Base-by-base conservation (phyloP, 2,888 invertebrate genomes). In the Ichneumoninae sp. region DNA sequence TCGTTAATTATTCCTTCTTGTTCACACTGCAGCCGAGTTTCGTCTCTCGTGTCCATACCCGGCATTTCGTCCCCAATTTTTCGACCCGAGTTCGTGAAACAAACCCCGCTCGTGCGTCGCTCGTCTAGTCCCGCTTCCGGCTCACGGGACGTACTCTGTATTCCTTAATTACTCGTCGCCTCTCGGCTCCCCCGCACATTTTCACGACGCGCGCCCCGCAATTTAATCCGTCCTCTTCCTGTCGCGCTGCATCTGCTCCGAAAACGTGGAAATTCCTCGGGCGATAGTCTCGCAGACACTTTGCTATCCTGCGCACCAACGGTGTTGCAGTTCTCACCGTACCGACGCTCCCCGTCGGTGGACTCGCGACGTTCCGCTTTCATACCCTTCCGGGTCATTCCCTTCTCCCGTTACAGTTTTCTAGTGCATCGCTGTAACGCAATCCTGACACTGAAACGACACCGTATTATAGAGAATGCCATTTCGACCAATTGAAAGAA, bases 321-420 rank as follows among this genome's bases (percentile, higher is more conserved):
- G 10, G 60, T 16, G 30, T 47, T 84, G 80, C 68, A 69, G 77
- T 69, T 68, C 57, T 72, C 22, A 65, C 62, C 72, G 71, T 72
- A 16, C 50, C 50, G 66, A 40, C 47, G 54, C 54, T 68, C 47
- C 50, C 57, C 33, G 74, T 30, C 22, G 44, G 78, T 54, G 57
- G 44, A 74, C 52, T 13, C 52, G 70, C 89, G 87, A 75, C 92
- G 93, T 93, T 93, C 91, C 93, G 93, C 93, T 93, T 93, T 93
- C 93, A 91, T 92, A 90, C 91, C 90, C 92, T 93, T 93, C 90
- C 92, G 92, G 92, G 91, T 87, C 93, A 91, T 88, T 90, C 88
- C 83, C 75, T 82, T 82, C 88, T 86, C 83, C 82, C 80, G 87
- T 85, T 88, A 86, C 87, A 87, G 83, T 89, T 90, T 82, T 90